These are phyloP conservation scores for Coremacera marginata DNA, from an alignment of 2,888 invertebrate species.

Conservation along the genomic window DNA sequence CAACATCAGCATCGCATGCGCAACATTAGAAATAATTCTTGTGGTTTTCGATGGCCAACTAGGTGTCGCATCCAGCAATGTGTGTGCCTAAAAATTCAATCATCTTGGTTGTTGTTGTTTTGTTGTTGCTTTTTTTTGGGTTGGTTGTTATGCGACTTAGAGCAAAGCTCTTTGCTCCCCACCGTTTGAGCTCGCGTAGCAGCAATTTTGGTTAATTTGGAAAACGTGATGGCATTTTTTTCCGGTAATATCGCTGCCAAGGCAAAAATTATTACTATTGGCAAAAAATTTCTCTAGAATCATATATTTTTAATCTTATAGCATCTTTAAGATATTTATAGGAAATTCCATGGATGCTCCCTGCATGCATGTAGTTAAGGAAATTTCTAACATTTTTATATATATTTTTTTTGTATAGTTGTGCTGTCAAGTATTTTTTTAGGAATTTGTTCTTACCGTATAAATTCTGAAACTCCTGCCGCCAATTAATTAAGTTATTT, in stretches of 20 bases:
- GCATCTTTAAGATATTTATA: background rate
- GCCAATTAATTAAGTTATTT: background rate
- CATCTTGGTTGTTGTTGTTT: conserved; percentile 33
- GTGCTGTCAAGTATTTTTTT: background rate
- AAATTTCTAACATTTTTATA: background rate
- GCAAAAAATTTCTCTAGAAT: conserved; percentile 21
- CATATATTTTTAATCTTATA: background rate
- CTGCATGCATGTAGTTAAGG: background rate
- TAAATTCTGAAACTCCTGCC: background rate
- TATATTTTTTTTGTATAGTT: background rate
- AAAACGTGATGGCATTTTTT: conserved; percentile 60
- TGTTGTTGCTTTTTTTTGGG: conserved; percentile 20
- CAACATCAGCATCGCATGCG: conserved; percentile 1
- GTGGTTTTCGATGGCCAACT: conserved; percentile 41
- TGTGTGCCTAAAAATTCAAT: conserved; percentile 44
- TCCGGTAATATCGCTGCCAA: background rate
- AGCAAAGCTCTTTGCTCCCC: background rate
- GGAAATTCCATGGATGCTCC: background rate
- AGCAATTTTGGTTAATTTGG: conserved; percentile 61
- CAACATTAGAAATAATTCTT: conserved; percentile 21
- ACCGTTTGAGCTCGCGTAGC: conserved; percentile 42
- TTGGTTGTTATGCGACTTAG: conserved; percentile 6
- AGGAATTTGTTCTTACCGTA: no score
- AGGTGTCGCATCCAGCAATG: conserved; percentile 49
- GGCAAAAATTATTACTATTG: conserved; percentile 33